Conservation (phyloP, 2,113 vertebrate species). For the Naja naja region DNA sequence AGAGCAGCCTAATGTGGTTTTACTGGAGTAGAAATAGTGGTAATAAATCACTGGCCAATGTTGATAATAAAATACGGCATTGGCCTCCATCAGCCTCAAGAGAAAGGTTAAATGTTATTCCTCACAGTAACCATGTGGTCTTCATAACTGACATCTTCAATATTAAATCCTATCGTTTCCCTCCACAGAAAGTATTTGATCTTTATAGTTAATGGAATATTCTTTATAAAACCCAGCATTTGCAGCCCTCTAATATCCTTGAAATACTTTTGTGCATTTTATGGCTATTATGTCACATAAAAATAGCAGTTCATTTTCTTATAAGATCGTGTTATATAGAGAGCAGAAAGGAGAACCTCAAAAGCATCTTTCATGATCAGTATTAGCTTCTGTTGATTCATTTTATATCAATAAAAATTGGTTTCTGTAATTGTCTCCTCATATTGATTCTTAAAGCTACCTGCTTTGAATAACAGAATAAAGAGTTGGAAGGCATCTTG, state of each 20-base stretch:
- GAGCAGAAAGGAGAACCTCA: conserved; percentile 20
- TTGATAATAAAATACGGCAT: conserved; percentile 78
- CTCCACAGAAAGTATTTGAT: conserved; percentile 60
- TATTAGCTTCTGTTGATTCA: conserved; percentile 35
- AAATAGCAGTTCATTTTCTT: conserved; percentile 33
- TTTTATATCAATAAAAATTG: conserved; percentile 14
- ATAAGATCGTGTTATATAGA: conserved; percentile 37
- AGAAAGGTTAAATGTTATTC: conserved; percentile 80
- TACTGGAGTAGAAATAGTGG: conserved; percentile 77
- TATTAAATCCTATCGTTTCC: conserved; percentile 72
- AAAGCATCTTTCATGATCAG: conserved; percentile 33
- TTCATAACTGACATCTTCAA: conserved; percentile 75
- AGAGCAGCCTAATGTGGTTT: conserved; percentile 76
- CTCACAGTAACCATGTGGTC: conserved; percentile 73
- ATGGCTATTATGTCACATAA: conserved; percentile 50
- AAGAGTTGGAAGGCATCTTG: neutral
- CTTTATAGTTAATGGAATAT: conserved; percentile 61
- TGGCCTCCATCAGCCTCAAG: conserved; percentile 72
- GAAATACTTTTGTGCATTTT: conserved; percentile 59
- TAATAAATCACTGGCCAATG: conserved; percentile 82
- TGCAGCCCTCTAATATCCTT: conserved; percentile 48
- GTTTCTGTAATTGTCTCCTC: neutral
- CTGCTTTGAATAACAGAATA: conserved; percentile 10
- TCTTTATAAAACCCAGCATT: conserved; percentile 53
- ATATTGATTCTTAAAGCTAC: neutral